phyloP scores from a whole-genome alignment of 2,888 invertebrate genomes.

The Drosophila atripex region DNA sequence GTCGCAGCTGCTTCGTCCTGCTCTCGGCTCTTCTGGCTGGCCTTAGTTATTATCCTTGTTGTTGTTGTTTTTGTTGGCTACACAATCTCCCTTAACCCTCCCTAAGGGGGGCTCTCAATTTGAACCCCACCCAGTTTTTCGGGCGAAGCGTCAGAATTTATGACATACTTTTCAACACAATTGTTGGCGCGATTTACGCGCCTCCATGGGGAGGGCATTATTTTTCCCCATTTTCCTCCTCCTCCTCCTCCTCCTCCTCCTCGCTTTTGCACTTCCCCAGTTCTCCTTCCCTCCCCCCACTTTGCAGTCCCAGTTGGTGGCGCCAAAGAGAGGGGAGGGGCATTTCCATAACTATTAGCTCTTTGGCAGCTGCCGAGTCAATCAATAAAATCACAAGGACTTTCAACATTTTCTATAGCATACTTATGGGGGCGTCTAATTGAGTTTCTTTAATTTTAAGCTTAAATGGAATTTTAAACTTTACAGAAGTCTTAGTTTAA shows the following conservation, averaged over 20 bases:
- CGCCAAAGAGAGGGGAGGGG: neutral
- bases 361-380: constrained; percentile 42
- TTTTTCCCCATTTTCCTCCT: too few species aligned
- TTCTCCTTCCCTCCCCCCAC: neutral
- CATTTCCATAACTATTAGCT: constrained; percentile 35
- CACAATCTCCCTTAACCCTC: neutral
- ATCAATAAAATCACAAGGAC: constrained; percentile 35
- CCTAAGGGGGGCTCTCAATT: too few species aligned
- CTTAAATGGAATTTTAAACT: neutral
- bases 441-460: neutral
- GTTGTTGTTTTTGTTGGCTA: neutral
- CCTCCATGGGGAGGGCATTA: constrained; percentile 26
- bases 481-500: neutral
- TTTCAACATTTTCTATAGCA: constrained; percentile 16
- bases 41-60: constrained; percentile 3
- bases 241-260: neutral
- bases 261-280: neutral
- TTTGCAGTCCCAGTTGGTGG: constrained; percentile 17
- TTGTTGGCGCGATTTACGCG: constrained; percentile 79
- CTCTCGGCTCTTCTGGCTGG: constrained; percentile 21
- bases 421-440: constrained; percentile 6
- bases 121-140: constrained; percentile 13
- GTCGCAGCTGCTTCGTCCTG: constrained; percentile 42
- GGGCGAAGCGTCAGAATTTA: constrained; percentile 70
- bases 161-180: constrained; percentile 79